Evolutionary conservation across 2,113 vertebrate genomes (phyloP), one percentile per base, ranked within the genome.

Genomic region (Nipponia nippon): DNA sequence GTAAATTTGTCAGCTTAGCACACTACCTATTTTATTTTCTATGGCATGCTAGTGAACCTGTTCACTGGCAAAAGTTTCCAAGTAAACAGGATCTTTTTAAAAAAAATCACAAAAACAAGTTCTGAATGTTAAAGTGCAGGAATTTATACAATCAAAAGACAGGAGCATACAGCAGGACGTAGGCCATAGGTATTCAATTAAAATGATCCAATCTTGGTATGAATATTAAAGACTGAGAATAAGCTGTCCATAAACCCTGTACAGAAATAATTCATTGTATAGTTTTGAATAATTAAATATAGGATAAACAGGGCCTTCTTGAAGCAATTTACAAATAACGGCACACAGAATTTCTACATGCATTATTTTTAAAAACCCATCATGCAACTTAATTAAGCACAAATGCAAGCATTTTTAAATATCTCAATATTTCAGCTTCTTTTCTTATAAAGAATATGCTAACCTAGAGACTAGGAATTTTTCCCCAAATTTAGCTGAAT

Each of bases 201-300:
- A 84, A 89, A 67, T 52, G 0, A 87, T 87, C n/a, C 61, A 36
- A 40, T 32, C 14, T 77, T 5, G 4, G 4, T 67, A 67, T 65
- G 55, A 83, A 84, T 93, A 87, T 46, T 78, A 75, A 97, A 84
- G 61, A 70, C 26, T 67, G 32, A 53, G 44, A 94, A 70, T 50
- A 84, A 81, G 13, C 17, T 78, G 17, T 32, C 34, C 32, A 50
- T 30, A 89, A 66, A 83, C 25, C 7, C 15, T 25, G 22, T 66
- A 34, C 38, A 94, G 76, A 91, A 96, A 91, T 75, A 84, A 91
- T 89, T 87, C 1, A 84, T 47, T 78, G 13, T 59, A 29, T 17
- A 34, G 9, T 79, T 94, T 76, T 95, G 73, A 94, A 87, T 96
- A 89, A 94, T 62, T 94, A 81, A 95, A 53, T 87, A 62, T 18